Percentiles rank a stretch among this genome's conserved stretches.
Evolutionary conservation across 1,140 invertebrate genomes (phyloP).

Genomic region (Eriocheir sinensis): DNA sequence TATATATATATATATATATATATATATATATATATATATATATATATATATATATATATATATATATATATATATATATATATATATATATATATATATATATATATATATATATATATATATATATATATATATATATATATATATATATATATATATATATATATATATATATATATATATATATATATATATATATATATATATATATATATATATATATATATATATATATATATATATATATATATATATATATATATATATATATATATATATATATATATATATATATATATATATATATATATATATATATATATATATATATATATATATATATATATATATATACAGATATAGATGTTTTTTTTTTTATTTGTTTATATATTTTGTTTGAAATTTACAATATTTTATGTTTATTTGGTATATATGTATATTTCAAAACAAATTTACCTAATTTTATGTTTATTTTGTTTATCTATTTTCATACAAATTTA

Average conservation of each 20-base stretch:
- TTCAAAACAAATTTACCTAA: no score
- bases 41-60: constrained; percentile 53
- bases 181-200: constrained; percentile 53
- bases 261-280: constrained; percentile 39
- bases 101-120: not conserved
- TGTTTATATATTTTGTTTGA: constrained; percentile 4
- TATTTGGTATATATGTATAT: no score
- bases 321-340: constrained; percentile 32
- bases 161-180: constrained; percentile 52
- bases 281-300: constrained; percentile 38
- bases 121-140: constrained; percentile 48
- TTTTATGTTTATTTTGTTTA: no score
- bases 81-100: constrained; percentile 50
- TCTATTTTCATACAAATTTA: no score
- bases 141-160: constrained; percentile 49
- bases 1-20: constrained; percentile 53
- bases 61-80: constrained; percentile 50
- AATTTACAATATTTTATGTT: no score
- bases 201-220: constrained; percentile 53
- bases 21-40: constrained; percentile 50
- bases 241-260: constrained; percentile 53
- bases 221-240: constrained; percentile 53
- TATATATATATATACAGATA: constrained; percentile 18
- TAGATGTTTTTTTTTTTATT: not conserved
- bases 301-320: constrained; percentile 39